Evolutionary conservation across 2,797 vertebrate species (phyloP).

Genomic region (Remorina albescens): DNA sequence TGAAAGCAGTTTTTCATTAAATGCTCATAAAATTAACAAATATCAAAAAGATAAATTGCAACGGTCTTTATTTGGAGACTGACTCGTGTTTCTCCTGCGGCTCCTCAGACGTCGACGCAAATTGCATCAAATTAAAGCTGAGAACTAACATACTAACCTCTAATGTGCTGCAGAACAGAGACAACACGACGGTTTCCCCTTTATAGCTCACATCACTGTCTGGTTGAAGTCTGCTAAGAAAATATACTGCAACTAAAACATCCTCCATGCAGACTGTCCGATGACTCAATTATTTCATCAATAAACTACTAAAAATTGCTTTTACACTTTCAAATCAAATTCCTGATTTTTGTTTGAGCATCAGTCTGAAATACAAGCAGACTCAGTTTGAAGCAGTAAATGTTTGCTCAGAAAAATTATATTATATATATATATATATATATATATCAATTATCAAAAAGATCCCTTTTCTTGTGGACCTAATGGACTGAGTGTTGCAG

Average conservation of each 20-base stretch:
- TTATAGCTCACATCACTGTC: background rate
- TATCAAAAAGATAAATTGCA: background rate
- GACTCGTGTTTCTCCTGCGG: background rate
- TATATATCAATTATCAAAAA: no score
- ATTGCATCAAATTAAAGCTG: background rate
- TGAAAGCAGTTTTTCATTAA: no score
- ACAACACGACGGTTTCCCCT: background rate
- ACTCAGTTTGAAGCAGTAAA: background rate
- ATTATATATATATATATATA: no score
- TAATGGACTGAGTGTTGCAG: background rate
- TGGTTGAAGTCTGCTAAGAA: background rate
- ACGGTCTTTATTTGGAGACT: background rate
- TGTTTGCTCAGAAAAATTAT: no score
- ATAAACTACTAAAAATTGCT: no score
- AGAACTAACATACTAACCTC: background rate
- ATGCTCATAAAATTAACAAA: no score
- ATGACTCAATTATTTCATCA: no score
- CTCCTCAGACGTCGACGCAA: background rate
- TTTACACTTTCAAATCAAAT: no score
- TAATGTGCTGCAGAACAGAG: background rate
- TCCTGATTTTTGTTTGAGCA: no score
- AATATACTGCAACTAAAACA: no score
- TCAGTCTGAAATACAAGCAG: background rate
- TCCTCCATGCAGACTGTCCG: background rate
- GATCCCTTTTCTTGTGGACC: background rate